Conservation (phyloP, 1,140 invertebrate genomes). For the Scylla paramamosain region DNA sequence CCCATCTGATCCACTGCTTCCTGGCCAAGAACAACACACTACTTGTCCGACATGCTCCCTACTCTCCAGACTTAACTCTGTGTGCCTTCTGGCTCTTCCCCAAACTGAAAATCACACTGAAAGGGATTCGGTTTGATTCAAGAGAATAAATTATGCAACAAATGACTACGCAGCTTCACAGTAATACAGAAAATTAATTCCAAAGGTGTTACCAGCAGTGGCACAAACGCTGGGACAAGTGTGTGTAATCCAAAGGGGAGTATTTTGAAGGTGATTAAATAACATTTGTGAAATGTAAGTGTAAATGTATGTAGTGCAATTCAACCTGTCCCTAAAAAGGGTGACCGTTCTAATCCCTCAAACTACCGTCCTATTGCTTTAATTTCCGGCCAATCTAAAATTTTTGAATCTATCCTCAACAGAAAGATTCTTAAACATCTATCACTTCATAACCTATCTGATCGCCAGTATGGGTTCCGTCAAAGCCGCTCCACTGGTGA, state of each 20-base stretch:
- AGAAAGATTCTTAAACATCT: too few relatives aligned
- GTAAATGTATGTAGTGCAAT: too few relatives aligned
- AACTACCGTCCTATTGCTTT: too few relatives aligned
- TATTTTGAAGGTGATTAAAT: background rate
- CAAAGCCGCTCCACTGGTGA: too few relatives aligned
- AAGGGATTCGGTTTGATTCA: too few relatives aligned
- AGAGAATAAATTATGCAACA: background rate
- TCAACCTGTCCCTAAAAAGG: too few relatives aligned
- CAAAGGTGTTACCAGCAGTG: constrained; percentile 28
- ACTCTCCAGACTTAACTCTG: background rate
- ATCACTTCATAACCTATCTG: too few relatives aligned
- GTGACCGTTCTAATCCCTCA: too few relatives aligned
- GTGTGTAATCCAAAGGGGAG: background rate
- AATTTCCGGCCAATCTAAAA: too few relatives aligned
- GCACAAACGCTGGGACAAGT: background rate
- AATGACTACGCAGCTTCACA: background rate
- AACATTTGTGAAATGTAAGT: constrained; percentile 36
- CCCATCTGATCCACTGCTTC: background rate
- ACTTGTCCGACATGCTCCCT: constrained; percentile 15
- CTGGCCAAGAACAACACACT: constrained; percentile 27
- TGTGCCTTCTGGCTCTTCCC: background rate
- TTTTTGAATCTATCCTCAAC: too few relatives aligned
- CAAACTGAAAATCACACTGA: background rate
- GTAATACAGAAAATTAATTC: too few relatives aligned
- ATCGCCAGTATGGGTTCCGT: too few relatives aligned